Percentiles rank a stretch among this genome's conserved stretches.
These are phyloP conservation scores for Sepioteuthis lessoniana DNA, from an alignment of 2,888 invertebrate species.

Conservation along the genomic window DNA sequence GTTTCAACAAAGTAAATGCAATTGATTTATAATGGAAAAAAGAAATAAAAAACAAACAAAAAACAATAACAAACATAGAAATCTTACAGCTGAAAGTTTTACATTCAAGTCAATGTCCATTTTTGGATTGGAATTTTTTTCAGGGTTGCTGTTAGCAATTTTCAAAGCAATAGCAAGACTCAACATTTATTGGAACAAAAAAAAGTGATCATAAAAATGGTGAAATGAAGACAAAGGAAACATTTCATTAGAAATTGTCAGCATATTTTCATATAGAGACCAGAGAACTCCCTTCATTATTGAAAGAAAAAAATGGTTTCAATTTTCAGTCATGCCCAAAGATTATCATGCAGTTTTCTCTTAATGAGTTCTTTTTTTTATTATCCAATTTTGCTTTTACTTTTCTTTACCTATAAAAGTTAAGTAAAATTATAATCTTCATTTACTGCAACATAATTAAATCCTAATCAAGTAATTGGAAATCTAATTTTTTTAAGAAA, in stretches of 20 bases:
- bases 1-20: neutral
- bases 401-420: neutral
- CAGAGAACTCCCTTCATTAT: neutral
- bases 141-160: neutral
- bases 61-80: too few relatives aligned
- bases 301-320: neutral
- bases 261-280: neutral
- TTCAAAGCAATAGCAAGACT: neutral
- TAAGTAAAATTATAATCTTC: neutral
- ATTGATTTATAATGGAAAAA: conserved; percentile 2
- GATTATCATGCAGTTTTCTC: neutral
- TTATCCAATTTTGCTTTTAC: neutral
- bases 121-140: neutral
- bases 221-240: neutral
- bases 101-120: neutral
- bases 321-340: neutral
- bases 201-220: neutral
- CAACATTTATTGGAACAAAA: neutral
- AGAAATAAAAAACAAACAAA: neutral
- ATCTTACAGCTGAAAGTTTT: neutral
- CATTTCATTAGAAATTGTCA: neutral
- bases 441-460: neutral
- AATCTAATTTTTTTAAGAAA: neutral
- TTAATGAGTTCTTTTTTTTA: neutral
- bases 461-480: neutral